Conservation (phyloP, 2,888 invertebrate species). For the Smittia aterrima region DNA sequence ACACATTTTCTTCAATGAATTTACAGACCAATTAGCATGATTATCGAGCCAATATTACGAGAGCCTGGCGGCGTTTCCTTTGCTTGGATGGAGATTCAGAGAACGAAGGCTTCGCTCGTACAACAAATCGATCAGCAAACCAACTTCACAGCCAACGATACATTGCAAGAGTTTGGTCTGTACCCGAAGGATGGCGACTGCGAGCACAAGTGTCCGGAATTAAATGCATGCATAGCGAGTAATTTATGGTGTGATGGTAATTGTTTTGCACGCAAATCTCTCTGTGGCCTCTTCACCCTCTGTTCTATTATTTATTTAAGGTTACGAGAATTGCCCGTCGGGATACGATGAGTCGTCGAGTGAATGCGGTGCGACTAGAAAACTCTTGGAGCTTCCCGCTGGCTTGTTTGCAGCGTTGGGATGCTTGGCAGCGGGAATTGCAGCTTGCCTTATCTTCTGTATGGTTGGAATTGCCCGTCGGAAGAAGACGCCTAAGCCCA, state of each 20-base stretch:
- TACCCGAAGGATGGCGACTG: slow-evolving; percentile 58
- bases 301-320: slow-evolving; percentile 45
- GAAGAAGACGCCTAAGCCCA: slow-evolving; percentile 57
- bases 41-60: slow-evolving; percentile 67
- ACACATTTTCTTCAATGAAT: slow-evolving; percentile 47
- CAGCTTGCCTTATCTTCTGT: slow-evolving; percentile 59
- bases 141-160: slow-evolving; percentile 50
- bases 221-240: slow-evolving; percentile 74
- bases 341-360: slow-evolving; percentile 70
- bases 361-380: slow-evolving; percentile 61
- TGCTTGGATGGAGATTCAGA: slow-evolving; percentile 72
- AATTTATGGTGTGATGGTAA: slow-evolving; percentile 74
- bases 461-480: slow-evolving; percentile 61
- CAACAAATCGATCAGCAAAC: slow-evolving; percentile 58
- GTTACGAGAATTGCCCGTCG: slow-evolving; percentile 62
- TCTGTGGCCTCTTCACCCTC: background rate
- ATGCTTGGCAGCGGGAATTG: slow-evolving; percentile 60
- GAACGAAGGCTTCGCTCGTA: slow-evolving; percentile 62
- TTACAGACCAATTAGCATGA: slow-evolving; percentile 60
- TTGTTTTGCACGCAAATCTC: slow-evolving; percentile 45
- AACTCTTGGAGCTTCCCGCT: slow-evolving; percentile 58
- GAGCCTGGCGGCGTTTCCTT: slow-evolving; percentile 76
- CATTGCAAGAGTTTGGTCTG: slow-evolving; percentile 53
- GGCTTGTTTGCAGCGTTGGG: slow-evolving; percentile 58
- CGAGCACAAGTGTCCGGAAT: slow-evolving; percentile 66